Evolutionary conservation across 1,140 invertebrate species (phyloP), one percentile per base, ranked within the genome.

Genomic region (Ips nitidus): DNA sequence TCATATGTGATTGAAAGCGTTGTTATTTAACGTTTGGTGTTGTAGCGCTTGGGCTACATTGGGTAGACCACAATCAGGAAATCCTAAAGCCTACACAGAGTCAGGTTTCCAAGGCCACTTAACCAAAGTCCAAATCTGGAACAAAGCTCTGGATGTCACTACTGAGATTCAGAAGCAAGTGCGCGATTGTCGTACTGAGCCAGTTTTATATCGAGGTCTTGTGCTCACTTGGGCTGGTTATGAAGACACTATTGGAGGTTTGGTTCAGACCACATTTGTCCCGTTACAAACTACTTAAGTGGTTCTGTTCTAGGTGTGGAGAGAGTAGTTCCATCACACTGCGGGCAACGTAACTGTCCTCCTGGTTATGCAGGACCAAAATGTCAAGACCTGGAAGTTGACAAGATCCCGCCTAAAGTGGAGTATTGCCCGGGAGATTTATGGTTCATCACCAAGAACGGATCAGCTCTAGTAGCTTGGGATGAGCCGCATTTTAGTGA

Each of bases 41-140:
- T 67, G 4, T 75, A 95, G 93, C 83, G 90, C 91, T 8, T 98
- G 95, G 94, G 87, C 95, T 37, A 94, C 94, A 4, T 82, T 98
- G 47, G 97, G 97, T 45, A 93, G 95, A 78, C 93, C 94, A 41
- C 88, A 92, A 77, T 85, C 87, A 61, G 86, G 88, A 60, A 86
- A 88, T 76, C 82, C 87, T 4, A 91, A 90, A 75, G 86, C 90
- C 1, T 93, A 92, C 75, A 90, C 90, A 0, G 91, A 94, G 81
- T 84, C 88, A 22, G 94, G 95, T 5, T 99, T 99, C 88, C 92
- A 95, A 84, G 97, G 97, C 22, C 92, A 94, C 75, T 79, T 99
- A 8, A 97, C 94, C 39, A 95, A 97, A 81, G 91, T 98, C 38
- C 95, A 98, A 84, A 87, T 98, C 58, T 98, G 97, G 95, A 91